These are phyloP conservation scores for Drosophila dunni DNA, from an alignment of 1,140 invertebrate species.

Conservation along the genomic window DNA sequence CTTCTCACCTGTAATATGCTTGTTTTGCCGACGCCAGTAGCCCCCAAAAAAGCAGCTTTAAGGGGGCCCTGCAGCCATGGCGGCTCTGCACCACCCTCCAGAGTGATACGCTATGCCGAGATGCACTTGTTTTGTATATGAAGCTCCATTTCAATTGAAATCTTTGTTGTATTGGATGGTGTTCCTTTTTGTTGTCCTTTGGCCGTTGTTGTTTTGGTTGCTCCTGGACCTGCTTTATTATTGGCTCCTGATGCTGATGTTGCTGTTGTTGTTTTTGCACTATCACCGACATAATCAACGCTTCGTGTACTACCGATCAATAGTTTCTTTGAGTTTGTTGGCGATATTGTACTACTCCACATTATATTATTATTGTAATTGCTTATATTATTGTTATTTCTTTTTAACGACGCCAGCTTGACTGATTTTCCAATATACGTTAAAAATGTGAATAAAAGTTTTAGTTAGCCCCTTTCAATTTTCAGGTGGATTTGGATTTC, in stretches of 20 bases:
- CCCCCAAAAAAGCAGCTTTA: constrained; percentile 92
- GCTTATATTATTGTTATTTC: constrained; percentile 66
- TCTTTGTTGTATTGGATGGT: constrained; percentile 69
- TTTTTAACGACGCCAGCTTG: constrained; percentile 77
- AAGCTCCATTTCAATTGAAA: constrained; percentile 84
- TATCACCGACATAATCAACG: constrained; percentile 84
- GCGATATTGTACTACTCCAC: constrained; percentile 84
- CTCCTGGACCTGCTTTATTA: constrained; percentile 61
- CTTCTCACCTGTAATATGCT: constrained; percentile 91
- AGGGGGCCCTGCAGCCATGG: constrained; percentile 87
- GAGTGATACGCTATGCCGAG: constrained; percentile 85
- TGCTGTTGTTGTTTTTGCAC: constrained; percentile 64
- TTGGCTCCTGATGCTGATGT: constrained; percentile 44
- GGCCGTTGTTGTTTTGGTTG: constrained; percentile 58
- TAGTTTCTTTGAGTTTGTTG: constrained; percentile 84
- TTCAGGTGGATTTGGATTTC: not conserved
- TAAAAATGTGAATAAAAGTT: constrained; percentile 3
- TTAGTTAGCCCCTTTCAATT: not conserved
- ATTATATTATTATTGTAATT: constrained; percentile 83
- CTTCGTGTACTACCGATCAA: constrained; percentile 82
- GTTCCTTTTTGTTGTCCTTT: constrained; percentile 48
- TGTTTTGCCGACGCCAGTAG: constrained; percentile 91
- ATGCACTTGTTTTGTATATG: constrained; percentile 84
- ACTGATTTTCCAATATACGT: constrained; percentile 38
- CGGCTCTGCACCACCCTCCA: constrained; percentile 84